These are phyloP conservation scores for Habroteleia sp. DNA, from an alignment of 2,888 invertebrate genomes.

Conservation along the genomic window DNA sequence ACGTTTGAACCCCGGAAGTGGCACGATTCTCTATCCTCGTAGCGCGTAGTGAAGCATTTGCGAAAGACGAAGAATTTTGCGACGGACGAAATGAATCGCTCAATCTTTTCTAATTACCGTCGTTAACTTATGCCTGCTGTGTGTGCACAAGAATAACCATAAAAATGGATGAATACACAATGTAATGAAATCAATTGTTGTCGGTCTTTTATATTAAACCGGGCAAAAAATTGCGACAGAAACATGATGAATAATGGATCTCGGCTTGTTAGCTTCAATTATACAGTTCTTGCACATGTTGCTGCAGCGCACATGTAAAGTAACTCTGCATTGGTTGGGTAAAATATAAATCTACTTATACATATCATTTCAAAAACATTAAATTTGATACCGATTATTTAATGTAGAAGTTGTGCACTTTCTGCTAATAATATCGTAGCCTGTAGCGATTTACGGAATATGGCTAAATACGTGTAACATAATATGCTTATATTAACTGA, in stretches of 20 bases:
- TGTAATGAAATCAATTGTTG: too few relatives aligned
- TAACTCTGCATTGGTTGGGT: conserved; percentile 1
- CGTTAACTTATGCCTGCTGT: too few relatives aligned
- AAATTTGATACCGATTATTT: conserved; percentile 16
- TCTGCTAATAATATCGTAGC: conserved; percentile 5
- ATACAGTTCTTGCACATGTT: conserved; percentile 1
- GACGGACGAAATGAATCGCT: too few relatives aligned
- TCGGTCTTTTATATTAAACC: too few relatives aligned
- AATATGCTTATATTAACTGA: conserved; percentile 13
- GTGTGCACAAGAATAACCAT: too few relatives aligned
- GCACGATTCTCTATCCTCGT: too few relatives aligned
- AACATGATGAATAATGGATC: conserved; percentile 1
- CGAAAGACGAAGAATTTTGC: too few relatives aligned
- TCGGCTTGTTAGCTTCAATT: conserved; percentile 6
- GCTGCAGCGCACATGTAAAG: neutral
- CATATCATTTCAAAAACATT: conserved; percentile 6
- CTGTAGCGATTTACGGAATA: conserved; percentile 9
- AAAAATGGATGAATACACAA: too few relatives aligned
- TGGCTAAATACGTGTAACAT: conserved; percentile 21
- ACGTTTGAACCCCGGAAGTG: conserved; percentile 10
- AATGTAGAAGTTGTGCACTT: conserved; percentile 9
- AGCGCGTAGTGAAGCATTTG: too few relatives aligned
- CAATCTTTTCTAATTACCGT: too few relatives aligned
- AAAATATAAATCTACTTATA: conserved; percentile 8
- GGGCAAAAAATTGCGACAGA: neutral